Base-by-base conservation (phyloP, 1,140 invertebrate species). In the Drosophila nikananu region DNA sequence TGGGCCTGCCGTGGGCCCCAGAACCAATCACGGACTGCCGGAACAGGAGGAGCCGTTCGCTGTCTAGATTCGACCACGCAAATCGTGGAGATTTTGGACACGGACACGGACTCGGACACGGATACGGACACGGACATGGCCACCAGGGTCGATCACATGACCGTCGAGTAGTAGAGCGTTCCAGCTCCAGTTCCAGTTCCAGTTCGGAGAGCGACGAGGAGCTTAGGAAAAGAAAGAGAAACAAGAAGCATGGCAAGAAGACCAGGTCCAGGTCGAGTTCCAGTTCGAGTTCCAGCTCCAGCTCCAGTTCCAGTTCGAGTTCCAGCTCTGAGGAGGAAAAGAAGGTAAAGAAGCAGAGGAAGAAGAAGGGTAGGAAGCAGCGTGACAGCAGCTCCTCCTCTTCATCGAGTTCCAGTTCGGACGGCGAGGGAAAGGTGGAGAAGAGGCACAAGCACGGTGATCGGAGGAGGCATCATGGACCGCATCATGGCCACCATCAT, bases 81-180 rank as follows among this genome's bases (percentile, higher is more conserved):
- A 19, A 35, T 73, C 49, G 63, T 68, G 48, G 75, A 70, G 75
- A 61, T 78, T 54, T 65, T 17, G 79, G 64, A 70, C 21, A 59
- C 57, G 48, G 66, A 77, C 51, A 62, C 60, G 54, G 54, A 13
- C 19, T 37, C 44, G 44, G 55, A 49, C 66, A 64, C 52, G 61
- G 68, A 83, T 15, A 83, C 82, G 60, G 78, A 68, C 60, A 80
- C 59, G 59, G 81, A 84, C 27, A 86, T 87, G 76, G 80, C 83
- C 64, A 42, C 68, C 63, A 57, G 64, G 41, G 72, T 87, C 19
- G 54, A 25, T 41, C 51, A 37, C 49, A 83, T 86, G 83, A 60
- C 46, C 52, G 71, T 86, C 71, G 67, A 73, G 51, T 86, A 73
- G 51, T 86, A 59, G 65, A 39, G 37, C 59, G 75, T 5, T 76